phyloP scores from a whole-genome alignment of 2,113 vertebrate species.

The Callorhinus ursinus region DNA sequence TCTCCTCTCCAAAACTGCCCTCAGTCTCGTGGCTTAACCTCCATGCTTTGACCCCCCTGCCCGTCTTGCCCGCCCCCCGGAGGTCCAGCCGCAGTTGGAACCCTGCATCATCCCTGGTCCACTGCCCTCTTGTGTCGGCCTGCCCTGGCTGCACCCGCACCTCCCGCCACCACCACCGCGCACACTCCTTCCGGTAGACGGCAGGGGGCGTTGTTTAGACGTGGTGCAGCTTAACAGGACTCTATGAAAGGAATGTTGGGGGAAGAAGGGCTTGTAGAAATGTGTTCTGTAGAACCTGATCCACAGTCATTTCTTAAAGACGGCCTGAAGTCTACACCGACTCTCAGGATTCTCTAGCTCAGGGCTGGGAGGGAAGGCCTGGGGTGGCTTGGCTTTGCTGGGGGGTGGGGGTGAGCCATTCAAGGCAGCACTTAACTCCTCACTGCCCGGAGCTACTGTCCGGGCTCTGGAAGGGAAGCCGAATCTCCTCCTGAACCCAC shows the following conservation, averaged over 20 bases:
- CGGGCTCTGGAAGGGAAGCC: neutral
- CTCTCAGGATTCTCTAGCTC: neutral
- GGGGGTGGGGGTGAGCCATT: accelerated
- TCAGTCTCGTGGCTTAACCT: neutral
- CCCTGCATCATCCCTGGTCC: accelerated
- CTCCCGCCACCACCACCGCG: neutral
- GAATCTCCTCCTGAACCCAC: accelerated
- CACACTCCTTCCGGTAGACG: neutral
- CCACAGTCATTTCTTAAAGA: neutral
- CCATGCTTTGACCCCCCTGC: neutral
- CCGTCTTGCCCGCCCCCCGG: accelerated
- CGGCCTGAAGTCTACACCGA: neutral
- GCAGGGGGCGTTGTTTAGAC: neutral
- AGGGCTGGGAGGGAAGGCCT: accelerated
- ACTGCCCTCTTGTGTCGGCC: neutral
- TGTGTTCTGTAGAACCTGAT: neutral
- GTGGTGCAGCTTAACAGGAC: neutral
- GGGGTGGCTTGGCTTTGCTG: neutral
- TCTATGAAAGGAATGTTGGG: neutral
- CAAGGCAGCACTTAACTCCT: neutral
- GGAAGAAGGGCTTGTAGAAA: neutral
- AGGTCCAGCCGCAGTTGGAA: neutral
- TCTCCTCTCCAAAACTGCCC: neutral
- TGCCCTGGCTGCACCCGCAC: neutral
- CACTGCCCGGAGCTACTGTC: neutral